A percentile compares a stretch with the other conserved stretches of the same genome.
Evolutionary conservation across 2,888 invertebrate species (phyloP).

Genomic region (Dichetophora obliterata): DNA sequence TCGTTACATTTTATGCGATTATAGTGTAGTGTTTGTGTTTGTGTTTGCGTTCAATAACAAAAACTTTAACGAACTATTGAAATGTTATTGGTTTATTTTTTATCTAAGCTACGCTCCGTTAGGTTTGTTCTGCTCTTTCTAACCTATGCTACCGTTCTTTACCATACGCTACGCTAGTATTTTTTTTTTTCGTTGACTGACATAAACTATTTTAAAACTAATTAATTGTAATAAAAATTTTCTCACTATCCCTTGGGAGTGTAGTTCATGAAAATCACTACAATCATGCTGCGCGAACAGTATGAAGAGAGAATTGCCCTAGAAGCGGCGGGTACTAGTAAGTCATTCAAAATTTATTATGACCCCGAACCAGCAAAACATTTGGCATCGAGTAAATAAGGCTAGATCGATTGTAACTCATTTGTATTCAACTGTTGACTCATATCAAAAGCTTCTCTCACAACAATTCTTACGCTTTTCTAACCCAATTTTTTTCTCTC

Average conservation of each 20-base stretch:
- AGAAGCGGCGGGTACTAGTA: conserved; percentile 5
- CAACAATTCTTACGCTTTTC: not conserved
- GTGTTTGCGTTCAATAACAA: too few species aligned
- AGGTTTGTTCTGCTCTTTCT: too few species aligned
- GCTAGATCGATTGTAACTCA: conserved; percentile 19
- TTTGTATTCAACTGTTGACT: not conserved
- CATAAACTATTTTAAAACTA: too few species aligned
- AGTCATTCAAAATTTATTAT: not conserved
- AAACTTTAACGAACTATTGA: too few species aligned
- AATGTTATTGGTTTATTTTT: too few species aligned
- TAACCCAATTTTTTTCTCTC: conserved; percentile 25
- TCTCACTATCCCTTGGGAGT: not conserved
- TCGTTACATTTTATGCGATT: too few species aligned
- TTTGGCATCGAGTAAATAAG: not conserved
- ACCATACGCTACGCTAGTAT: too few species aligned
- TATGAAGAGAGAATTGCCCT: conserved; percentile 55
- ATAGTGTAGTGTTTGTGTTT: too few species aligned
- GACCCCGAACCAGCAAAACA: not conserved
- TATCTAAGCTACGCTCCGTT: too few species aligned
- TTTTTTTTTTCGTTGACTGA: too few species aligned
- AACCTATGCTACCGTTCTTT: too few species aligned
- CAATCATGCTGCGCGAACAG: conserved; percentile 60
- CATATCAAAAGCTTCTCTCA: not conserved
- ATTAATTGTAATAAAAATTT: conserved; percentile 38
- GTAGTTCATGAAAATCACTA: conserved; percentile 59